Evolutionary conservation across 2,113 vertebrate genomes (phyloP).

Genomic region (Microcebus ravelobensis): DNA sequence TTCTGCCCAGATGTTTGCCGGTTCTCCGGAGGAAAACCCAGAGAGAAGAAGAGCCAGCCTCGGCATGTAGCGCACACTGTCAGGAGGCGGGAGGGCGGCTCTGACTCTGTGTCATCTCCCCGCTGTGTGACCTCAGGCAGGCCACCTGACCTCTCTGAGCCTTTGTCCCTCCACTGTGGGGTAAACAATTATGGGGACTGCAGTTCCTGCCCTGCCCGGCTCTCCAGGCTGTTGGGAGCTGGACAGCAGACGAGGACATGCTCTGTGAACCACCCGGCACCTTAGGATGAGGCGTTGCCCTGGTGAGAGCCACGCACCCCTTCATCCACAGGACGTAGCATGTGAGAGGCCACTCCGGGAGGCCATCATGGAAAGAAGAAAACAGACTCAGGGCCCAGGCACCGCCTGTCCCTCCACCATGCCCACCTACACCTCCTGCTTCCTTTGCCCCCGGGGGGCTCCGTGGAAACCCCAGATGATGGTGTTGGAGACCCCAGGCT

Average conservation of each 20-base stretch:
- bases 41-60: too few species aligned
- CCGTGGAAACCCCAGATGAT: background rate
- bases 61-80: background rate
- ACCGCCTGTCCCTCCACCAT: background rate
- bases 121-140: background rate
- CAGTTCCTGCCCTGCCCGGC: background rate
- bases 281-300: background rate
- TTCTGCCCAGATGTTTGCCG: accelerated
- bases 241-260: accelerated
- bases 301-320: background rate
- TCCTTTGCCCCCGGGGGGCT: background rate
- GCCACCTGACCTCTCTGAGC: background rate
- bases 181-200: background rate
- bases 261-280: background rate
- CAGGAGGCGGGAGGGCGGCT: background rate
- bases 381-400: background rate
- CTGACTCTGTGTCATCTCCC: background rate
- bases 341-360: accelerated
- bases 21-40: background rate
- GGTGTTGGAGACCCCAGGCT: background rate
- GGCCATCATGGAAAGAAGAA: background rate
- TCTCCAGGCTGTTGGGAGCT: background rate
- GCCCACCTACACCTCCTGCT: background rate
- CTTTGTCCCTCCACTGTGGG: background rate
- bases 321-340: accelerated